Evolutionary conservation across 2,888 invertebrate species (phyloP).

Genomic region (Sclerodermus sp.): DNA sequence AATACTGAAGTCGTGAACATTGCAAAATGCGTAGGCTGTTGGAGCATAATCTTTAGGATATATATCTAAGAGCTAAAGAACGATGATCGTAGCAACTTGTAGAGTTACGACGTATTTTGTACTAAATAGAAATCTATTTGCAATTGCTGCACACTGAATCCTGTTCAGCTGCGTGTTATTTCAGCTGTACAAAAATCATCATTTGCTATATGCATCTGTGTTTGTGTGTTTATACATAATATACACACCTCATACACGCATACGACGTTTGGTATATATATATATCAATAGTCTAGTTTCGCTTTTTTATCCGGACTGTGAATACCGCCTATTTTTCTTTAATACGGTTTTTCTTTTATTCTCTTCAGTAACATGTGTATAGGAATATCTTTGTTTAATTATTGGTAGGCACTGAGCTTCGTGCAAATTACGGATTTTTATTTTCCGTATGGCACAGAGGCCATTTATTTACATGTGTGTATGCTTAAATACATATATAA

Average conservation of each 20-base stretch:
- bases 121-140: constrained; percentile 33
- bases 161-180: constrained; percentile 23
- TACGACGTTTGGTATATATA: too few species aligned
- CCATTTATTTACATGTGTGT: constrained; percentile 20
- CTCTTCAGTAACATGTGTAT: constrained; percentile 13
- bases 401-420: constrained; percentile 34
- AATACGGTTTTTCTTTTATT: constrained; percentile 21
- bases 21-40: constrained; percentile 22
- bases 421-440: constrained; percentile 15
- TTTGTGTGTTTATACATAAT: constrained; percentile 22
- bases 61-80: constrained; percentile 29
- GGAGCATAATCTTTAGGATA: constrained; percentile 19
- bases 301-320: constrained; percentile 21
- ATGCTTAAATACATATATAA: constrained; percentile 11
- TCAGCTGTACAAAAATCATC: constrained; percentile 35
- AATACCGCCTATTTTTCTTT: constrained; percentile 13
- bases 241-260: too few species aligned
- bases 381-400: constrained; percentile 33
- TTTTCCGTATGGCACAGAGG: constrained; percentile 17
- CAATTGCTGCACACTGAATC: constrained; percentile 29
- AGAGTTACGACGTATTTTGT: constrained; percentile 29
- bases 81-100: constrained; percentile 26
- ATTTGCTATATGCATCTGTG: constrained; percentile 19
- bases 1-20: constrained; percentile 21
- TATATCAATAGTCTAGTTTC: constrained; percentile 15